Conservation (phyloP, 2,888 invertebrate genomes). For the Hydriomena furcata region DNA sequence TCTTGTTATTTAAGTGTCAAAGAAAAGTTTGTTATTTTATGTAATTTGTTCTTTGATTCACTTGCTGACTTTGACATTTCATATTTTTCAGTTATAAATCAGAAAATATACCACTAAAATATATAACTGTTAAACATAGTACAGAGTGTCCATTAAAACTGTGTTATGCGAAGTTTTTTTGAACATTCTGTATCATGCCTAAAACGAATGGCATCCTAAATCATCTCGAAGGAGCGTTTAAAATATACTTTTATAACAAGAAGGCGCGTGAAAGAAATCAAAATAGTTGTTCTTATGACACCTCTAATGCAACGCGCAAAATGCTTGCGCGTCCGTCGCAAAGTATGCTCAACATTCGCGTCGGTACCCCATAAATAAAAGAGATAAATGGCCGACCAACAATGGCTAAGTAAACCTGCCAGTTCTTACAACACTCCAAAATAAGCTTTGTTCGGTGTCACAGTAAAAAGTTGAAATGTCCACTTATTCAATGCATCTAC, state of each 20-base stretch:
- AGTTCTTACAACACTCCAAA: slow-evolving; percentile 73
- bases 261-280: slow-evolving; percentile 4
- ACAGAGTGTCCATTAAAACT: too few species aligned
- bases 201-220: too few species aligned
- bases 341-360: slow-evolving; percentile 74
- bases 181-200: too few species aligned
- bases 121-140: too few species aligned
- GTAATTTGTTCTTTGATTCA: too few species aligned
- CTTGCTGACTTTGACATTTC: too few species aligned
- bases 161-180: too few species aligned
- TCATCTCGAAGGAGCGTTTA: too few species aligned
- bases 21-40: too few species aligned
- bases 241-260: not conserved
- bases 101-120: too few species aligned
- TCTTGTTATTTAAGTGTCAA: too few species aligned
- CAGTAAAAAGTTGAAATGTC: slow-evolving; percentile 74
- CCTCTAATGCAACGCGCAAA: slow-evolving; percentile 15
- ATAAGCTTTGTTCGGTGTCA: slow-evolving; percentile 67
- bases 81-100: too few species aligned
- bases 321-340: slow-evolving; percentile 50
- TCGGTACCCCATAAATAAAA: slow-evolving; percentile 77
- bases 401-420: slow-evolving; percentile 77
- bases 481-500: slow-evolving; percentile 65
- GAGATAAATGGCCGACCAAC: slow-evolving; percentile 79
- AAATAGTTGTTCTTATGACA: slow-evolving; percentile 3